phyloP scores from a whole-genome alignment of 2,888 invertebrate genomes.

The Acrobeloides nanus region DNA sequence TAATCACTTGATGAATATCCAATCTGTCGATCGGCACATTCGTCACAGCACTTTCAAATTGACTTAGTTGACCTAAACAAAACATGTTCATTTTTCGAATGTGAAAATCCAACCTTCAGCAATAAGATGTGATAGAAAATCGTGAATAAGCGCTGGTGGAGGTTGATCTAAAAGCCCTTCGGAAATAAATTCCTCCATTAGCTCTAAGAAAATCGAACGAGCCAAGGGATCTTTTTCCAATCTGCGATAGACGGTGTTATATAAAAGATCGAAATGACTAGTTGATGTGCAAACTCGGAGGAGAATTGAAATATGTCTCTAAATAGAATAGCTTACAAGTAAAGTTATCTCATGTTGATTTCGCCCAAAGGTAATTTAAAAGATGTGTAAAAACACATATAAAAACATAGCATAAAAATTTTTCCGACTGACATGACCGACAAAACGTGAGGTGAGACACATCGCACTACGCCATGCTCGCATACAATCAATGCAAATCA shows the following conservation, averaged over 20 bases:
- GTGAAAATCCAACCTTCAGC: too few species aligned
- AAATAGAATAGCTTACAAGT: too few species aligned
- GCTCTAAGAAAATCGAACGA: constrained; percentile 65
- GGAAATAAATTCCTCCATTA: constrained; percentile 62
- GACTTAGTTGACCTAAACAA: constrained; percentile 63
- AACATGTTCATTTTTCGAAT: too few species aligned
- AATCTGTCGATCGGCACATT: constrained; percentile 69
- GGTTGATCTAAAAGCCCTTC: constrained; percentile 54
- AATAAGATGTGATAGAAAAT: constrained; percentile 67
- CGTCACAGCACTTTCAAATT: constrained; percentile 66
- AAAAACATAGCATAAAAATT: too few species aligned
- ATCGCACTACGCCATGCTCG: too few species aligned
- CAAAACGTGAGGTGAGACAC: too few species aligned
- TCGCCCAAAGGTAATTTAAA: too few species aligned
- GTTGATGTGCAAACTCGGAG: constrained; percentile 28
- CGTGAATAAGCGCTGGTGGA: constrained; percentile 68
- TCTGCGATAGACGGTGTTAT: constrained; percentile 63
- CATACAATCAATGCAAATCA: too few species aligned
- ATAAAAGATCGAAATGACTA: constrained; percentile 59
- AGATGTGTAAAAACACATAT: too few species aligned
- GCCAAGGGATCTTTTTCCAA: constrained; percentile 61
- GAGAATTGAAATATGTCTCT: constrained; percentile 36
- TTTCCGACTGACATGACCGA: too few species aligned
- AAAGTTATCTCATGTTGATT: too few species aligned
- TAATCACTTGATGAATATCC: constrained; percentile 66